phyloP scores from a whole-genome alignment of 2,113 vertebrate species.

The Rhabdornis inornatus region DNA sequence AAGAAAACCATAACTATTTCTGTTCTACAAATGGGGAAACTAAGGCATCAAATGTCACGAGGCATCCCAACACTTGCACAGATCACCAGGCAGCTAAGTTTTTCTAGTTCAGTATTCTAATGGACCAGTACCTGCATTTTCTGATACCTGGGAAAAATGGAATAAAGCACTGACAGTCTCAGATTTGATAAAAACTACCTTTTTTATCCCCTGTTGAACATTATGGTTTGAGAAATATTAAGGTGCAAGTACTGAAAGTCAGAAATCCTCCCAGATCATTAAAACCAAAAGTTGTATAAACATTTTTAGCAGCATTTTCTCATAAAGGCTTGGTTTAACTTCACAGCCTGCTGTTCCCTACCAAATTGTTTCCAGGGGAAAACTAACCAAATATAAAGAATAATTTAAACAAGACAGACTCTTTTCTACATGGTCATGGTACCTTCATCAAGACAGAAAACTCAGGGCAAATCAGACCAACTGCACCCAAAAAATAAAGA shows the following conservation, averaged over 20 bases:
- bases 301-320: neutral
- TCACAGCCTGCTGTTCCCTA: neutral
- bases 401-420: neutral
- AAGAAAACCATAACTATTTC: neutral
- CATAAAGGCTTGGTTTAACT: neutral
- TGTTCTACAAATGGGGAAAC: neutral
- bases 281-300: neutral
- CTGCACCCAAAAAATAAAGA: neutral
- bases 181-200: neutral
- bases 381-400: neutral
- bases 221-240: neutral
- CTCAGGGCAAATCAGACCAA: neutral
- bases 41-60: neutral
- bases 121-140: neutral
- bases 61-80: neutral
- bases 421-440: neutral
- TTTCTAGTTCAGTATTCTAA: neutral
- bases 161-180: neutral
- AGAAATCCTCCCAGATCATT: neutral
- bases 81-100: neutral
- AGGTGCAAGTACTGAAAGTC: neutral
- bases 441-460: fast-evolving
- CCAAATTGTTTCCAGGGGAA: neutral
- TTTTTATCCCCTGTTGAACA: neutral
- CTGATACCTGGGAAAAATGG: neutral